A percentile compares a stretch with the other conserved stretches of the same genome.
Evolutionary conservation across 2,113 vertebrate genomes (phyloP).

Genomic region (Pollimyrus isidori): DNA sequence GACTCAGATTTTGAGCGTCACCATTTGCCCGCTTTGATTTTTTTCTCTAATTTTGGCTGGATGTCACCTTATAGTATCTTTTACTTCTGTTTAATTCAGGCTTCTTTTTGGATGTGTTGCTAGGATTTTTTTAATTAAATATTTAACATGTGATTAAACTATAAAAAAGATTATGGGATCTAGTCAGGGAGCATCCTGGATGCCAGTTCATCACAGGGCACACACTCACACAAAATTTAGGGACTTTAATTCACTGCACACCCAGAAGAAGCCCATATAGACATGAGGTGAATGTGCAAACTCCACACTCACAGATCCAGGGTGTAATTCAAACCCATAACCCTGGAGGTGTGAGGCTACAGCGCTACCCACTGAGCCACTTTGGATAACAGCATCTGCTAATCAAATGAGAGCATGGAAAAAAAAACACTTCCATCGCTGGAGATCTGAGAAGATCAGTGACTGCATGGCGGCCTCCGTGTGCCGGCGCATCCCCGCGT

Average conservation of each 20-base stretch:
- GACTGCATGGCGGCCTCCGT: constrained; percentile 51
- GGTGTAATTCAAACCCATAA: not conserved
- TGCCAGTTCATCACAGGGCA: not conserved
- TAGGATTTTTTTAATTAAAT: not conserved
- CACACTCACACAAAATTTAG: not conserved
- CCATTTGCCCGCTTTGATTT: not conserved
- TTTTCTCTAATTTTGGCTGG: not conserved
- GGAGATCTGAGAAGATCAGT: constrained; percentile 56
- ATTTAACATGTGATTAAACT: not conserved
- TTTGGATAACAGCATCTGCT: not conserved
- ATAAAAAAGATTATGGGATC: not conserved
- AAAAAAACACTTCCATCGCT: not conserved
- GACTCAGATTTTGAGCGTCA: not conserved
- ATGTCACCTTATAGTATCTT: not conserved
- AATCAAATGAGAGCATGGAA: not conserved
- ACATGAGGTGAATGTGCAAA: not conserved
- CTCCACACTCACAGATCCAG: not conserved
- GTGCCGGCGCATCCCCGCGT: constrained; percentile 40
- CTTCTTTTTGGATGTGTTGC: not conserved
- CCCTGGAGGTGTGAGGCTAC: not conserved
- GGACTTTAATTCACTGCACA: not conserved
- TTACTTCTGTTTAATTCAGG: not conserved
- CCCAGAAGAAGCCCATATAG: not conserved
- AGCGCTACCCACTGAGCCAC: not conserved
- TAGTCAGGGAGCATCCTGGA: not conserved